These are phyloP conservation scores for Calameuta idolon DNA, from an alignment of 2,888 invertebrate species.

Conservation along the genomic window DNA sequence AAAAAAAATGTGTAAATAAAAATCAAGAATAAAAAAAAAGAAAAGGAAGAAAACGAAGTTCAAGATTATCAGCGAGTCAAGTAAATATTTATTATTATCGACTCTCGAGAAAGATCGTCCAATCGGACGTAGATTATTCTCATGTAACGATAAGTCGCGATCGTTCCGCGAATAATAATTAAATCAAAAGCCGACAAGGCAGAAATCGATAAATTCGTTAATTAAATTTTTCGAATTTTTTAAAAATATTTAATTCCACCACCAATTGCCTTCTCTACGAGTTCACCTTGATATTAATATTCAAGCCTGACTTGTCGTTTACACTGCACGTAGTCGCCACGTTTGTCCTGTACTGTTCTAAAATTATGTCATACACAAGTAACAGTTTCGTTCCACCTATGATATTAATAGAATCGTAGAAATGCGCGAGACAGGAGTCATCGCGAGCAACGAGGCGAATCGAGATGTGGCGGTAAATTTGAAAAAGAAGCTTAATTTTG, in stretches of 20 bases:
- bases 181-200: not conserved
- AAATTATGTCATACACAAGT: not conserved
- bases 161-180: not conserved
- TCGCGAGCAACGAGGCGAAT: not conserved
- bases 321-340: not conserved
- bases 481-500: not conserved
- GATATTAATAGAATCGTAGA: constrained; percentile 1
- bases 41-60: not conserved
- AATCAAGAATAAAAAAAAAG: not conserved
- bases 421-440: not conserved
- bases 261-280: too few species aligned
- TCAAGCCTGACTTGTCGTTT: not conserved
- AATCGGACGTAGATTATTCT: not conserved
- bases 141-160: not conserved
- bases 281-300: not conserved
- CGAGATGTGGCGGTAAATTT: not conserved
- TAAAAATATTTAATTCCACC: not conserved
- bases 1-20: not conserved
- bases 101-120: not conserved
- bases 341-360: not conserved
- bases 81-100: not conserved
- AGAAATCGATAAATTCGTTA: not conserved
- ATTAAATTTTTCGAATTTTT: not conserved
- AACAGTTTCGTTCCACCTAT: not conserved
- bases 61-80: not conserved